Conservation (phyloP, 2,888 invertebrate species). For the Scaeva pyrastri region DNA sequence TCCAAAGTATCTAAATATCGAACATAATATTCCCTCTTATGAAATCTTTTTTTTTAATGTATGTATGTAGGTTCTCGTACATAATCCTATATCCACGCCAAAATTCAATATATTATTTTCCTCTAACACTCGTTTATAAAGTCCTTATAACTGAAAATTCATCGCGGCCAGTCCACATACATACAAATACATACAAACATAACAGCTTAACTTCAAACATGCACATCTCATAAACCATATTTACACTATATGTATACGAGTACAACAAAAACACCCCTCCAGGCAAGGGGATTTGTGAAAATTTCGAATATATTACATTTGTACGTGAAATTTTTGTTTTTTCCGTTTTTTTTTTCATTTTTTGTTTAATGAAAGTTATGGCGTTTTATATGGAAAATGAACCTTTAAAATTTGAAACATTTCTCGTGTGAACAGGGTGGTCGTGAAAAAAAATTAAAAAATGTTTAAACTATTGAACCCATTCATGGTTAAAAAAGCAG, state of each 20-base stretch:
- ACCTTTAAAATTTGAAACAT: background rate
- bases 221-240: constrained; percentile 20
- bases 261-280: background rate
- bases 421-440: background rate
- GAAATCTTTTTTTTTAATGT: background rate
- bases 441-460: background rate
- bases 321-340: background rate
- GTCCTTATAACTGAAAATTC: background rate
- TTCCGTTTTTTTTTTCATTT: background rate
- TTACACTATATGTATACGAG: background rate
- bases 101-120: constrained; percentile 51
- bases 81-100: constrained; percentile 7
- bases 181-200: too few species aligned
- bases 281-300: constrained; percentile 18
- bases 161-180: background rate
- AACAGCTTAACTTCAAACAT: constrained; percentile 7
- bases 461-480: background rate
- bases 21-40: background rate
- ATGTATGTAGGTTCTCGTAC: background rate
- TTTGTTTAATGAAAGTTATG: background rate
- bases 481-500: too few species aligned
- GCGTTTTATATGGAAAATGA: background rate
- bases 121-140: background rate
- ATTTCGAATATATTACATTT: constrained; percentile 1
- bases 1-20: constrained; percentile 41